phyloP scores from a whole-genome alignment of 2,113 vertebrate species.

The Tretioscincus oriximinensis region DNA sequence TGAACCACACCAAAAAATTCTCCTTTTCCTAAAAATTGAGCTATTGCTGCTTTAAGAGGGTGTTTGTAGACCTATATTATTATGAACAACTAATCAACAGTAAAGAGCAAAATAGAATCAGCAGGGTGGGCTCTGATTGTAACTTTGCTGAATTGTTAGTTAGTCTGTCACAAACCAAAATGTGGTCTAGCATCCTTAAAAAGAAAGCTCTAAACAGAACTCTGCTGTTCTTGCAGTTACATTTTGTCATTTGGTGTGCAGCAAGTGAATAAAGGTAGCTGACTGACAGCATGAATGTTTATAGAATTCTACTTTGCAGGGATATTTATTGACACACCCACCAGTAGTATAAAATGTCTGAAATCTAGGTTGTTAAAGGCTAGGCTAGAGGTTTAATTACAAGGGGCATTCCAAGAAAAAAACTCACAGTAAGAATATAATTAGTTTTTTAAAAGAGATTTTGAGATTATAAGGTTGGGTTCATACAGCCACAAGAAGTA shows the following conservation, averaged over 20 bases:
- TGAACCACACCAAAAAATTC: not conserved
- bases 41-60: not conserved
- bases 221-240: too few species aligned
- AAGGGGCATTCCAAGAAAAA: not conserved
- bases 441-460: not conserved
- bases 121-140: too few species aligned
- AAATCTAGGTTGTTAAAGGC: too few species aligned
- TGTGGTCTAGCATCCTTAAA: too few species aligned
- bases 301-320: not conserved
- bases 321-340: not conserved
- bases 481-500: not conserved
- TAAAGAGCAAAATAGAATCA: too few species aligned
- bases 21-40: not conserved
- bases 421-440: not conserved
- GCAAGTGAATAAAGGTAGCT: not conserved
- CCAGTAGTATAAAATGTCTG: too few species aligned
- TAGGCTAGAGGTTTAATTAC: not conserved
- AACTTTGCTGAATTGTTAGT: too few species aligned
- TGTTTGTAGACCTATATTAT: slow-evolving; percentile 7
- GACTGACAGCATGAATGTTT: slow-evolving; percentile 4
- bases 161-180: too few species aligned
- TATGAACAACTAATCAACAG: not conserved
- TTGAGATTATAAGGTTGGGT: not conserved
- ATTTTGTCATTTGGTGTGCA: too few species aligned
- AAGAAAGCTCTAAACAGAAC: too few species aligned